Evolutionary conservation across 2,797 vertebrate genomes (phyloP), one percentile per base, ranked within the genome.

Genomic region (Tokudaia muenninki): DNA sequence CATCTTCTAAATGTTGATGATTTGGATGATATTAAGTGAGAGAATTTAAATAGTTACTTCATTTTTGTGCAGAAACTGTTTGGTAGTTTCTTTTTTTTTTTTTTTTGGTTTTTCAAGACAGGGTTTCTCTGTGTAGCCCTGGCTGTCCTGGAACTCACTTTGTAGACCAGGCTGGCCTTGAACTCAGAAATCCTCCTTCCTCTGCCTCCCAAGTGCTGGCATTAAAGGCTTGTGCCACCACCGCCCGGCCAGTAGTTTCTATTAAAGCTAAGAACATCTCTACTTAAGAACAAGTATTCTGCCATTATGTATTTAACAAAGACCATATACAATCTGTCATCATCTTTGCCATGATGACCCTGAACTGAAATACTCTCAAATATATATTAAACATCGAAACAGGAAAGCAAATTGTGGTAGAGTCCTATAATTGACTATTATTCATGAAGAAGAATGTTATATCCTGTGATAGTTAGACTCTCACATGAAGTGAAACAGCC

Each of bases 1-100:
- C 34, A 55, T 6, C 37, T 61, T 72, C 34, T 83, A 63, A 77
- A 52, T 78, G 13, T 83, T 67, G 78, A 72, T 63, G 90, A 52
- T 81, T 37, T 90, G 93, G n/a, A 57, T 75, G 6, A 34, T 52
- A n/a, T 55, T 87, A 75, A 50, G 34, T 94, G 11, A 55, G 24
- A 50, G 96, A 87, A 34, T n/a, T 50, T 50, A 86, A 86, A 50
- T 31, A 63, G 19, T 86, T 83, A 57, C 80, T 37, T 12, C 47
- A 63, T 7, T 91, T 75, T 50, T 87, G 70, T 75, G 16, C 61
- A 94, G 55, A 94, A 63, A 57, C 37, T 41, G 4, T 79, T 80
- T 83, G 47, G 19, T 22, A 91, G 11, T 82, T 97, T 81, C 31
- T 44, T n/a, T n/a, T n/a, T n/a, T n/a, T n/a, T n/a, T n/a, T n/a